Evolutionary conservation across 2,888 invertebrate genomes (phyloP), one percentile per base, ranked within the genome.

Genomic region (Lysandra bellargus): DNA sequence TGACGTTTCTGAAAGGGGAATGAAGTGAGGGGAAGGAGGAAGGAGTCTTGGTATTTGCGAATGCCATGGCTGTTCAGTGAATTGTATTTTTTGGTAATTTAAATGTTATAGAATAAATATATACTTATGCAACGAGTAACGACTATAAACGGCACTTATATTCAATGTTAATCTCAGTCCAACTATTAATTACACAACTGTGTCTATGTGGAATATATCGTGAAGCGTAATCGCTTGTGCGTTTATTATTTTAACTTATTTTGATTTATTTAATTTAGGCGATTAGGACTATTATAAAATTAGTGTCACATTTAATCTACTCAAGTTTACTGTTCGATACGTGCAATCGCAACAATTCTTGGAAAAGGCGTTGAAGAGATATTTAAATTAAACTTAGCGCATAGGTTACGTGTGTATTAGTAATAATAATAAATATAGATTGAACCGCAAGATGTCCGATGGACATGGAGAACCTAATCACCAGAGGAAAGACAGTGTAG

Each of bases 401-500:
- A 33, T 74, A 23, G 57, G 49, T 49, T 30, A 53, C 76, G 76
- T 74, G 33, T 57, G 53, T 53, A 57, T 78, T 53, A 12, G 57
- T 40, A 69, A 44, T 79, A 79, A 78, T 40, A 69, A 44, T 79
- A 79, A 78, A 79, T 78, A 80, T 78, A 77, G 78, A 57, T 79
- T 57, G 72, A 78, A 61, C 80, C 78, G 73, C 81, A 81, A 83
- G 78, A 94, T 94, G 93, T 93, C 94, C 80, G 94, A 94, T 80
- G 88, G 87, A 5, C 93, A 92, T 82, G 91, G 89, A 1, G 93
- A 94, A 82, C 88, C 90, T 12, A 90, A 88, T 83, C 88, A 87
- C 80, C 84, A 86, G 76, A 87, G 93, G 69, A 94, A 94, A 82
- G 94, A 94, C 74, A 92, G 90, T 84, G 90, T 93, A n/a, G 87